Evolutionary conservation across 1,140 invertebrate species (phyloP), one percentile per base, ranked within the genome.

Genomic region (Tetramorium parvispinum): DNA sequence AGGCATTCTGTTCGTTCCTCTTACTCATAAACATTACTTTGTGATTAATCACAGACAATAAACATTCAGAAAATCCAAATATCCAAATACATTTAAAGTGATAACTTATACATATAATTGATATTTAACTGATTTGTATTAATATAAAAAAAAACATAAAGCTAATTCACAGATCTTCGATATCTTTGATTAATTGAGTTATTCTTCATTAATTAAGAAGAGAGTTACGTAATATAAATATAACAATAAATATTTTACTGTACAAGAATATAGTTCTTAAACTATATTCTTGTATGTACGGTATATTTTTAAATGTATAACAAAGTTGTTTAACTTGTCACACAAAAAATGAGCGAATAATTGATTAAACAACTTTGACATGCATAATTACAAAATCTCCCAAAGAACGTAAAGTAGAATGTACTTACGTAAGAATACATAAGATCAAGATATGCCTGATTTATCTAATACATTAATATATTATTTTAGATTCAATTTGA

Each of bases 361-460:
- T 13, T 75, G 21, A 16, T 55, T 55, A 32, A 75, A 75, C 6
- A 24, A 6, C 1, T 75, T 32, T 55, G 49, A 6, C 37, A n/a
- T n/a, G 32, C 32, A 27, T 57, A 75, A 32, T 75, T 27, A 55
- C 10, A 1, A 81, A 70, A 49, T 70, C 21, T 71, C 16, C 78
- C 78, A 81, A 81, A 81, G 78, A 81, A 71, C 10, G 11, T 53
- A 53, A 68, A 13, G 43, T 63, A 63, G 27, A 7, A 65, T 57
- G 4, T 53, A 21, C 18, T 55, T 55, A 21, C 8, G 8, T 21
- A 43, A 11, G 16, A 59, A 76, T 18, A 21, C 10, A 3, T 11
- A 27, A 63, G 27, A 75, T 75, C 43, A 66, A 66, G n/a, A 46
- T 13, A 27, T 13, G 46, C 21, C 32, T 78, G 21, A 78, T 1